Base-by-base conservation (phyloP, 2,888 invertebrate genomes). In the Hermodice carunculata region DNA sequence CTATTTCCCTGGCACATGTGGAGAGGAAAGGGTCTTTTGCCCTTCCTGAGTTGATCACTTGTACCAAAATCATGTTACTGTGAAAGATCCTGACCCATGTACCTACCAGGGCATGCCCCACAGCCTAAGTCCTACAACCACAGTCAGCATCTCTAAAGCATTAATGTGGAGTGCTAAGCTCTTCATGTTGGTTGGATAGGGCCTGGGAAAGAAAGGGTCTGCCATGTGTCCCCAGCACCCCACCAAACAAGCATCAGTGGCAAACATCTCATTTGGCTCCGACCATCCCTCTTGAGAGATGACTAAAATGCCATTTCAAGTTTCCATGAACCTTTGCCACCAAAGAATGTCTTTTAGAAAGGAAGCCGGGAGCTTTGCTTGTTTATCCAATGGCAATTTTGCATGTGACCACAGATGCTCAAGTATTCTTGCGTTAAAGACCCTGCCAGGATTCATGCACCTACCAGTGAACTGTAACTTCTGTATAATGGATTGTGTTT, bases 1-100 rank as follows among this genome's bases (percentile, higher is more conserved):
- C 11, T 14, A 51, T 51, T 26, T 51, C 51, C 28, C 51, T 29
- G 28, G 51, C 51, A 29, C 51, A 51, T n/a, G 51, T 32, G n/a
- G 29, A 29, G n/a, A 51, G 28, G 6, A 29, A n/a, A 26, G 51
- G 51, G 51, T 51, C 51, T 32, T 14, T 51, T 6, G 51, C 32
- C 4, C 51, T 2, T 3, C 51, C 51, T 5, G 5, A 29, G 14
- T 8, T 29, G 28, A 51, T 29, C n/a, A n/a, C n/a, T n/a, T n/a
- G n/a, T 3, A 29, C 51, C 26, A 32, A 3, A 6, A 32, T 32
- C 28, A 29, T 29, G 29, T 51, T 51, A 32, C 32, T 32, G n/a
- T n/a, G n/a, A n/a, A n/a, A n/a, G n/a, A n/a, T n/a, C n/a, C n/a
- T n/a, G n/a, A n/a, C n/a, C 5, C n/a, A 31, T 5, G 14, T 22